Conservation (phyloP, 2,113 vertebrate species). For the Tachycineta bicolor region DNA sequence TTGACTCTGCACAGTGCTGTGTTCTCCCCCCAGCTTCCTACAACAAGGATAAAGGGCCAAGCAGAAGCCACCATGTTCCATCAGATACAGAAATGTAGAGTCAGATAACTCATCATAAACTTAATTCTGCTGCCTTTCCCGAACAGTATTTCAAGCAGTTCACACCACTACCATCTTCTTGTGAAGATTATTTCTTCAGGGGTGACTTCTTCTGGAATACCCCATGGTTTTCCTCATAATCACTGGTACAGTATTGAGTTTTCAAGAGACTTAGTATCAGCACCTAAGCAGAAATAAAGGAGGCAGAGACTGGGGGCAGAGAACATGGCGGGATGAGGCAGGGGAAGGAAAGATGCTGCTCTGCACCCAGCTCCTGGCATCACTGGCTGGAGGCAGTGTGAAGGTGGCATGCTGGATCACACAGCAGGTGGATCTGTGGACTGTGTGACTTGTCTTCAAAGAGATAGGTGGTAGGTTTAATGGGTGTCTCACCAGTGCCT, state of each 20-base stretch:
- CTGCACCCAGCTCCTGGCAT: background rate
- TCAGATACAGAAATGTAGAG: background rate
- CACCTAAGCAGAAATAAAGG: background rate
- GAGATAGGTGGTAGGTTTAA: background rate
- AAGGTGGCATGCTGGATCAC: background rate
- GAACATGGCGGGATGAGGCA: background rate
- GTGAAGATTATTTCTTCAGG: background rate
- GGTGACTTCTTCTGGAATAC: background rate
- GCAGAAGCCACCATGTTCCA: background rate
- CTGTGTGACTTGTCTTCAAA: background rate
- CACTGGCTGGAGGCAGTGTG: background rate
- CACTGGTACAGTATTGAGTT: background rate
- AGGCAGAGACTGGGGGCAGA: background rate
- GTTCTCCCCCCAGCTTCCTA: background rate
- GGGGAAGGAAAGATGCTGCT: background rate
- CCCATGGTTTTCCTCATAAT: background rate
- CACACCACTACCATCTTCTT: background rate
- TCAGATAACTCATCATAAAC: background rate
- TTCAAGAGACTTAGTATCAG: background rate
- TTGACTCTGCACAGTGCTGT: background rate
- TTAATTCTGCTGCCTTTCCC: background rate
- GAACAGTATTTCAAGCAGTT: background rate
- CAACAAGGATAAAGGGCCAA: background rate
- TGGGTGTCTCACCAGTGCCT: conserved; percentile 63
- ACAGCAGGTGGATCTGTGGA: background rate